These are phyloP conservation scores for Lepidocyrtinus sp. DNA, from an alignment of 2,888 invertebrate genomes.

Conservation along the genomic window DNA sequence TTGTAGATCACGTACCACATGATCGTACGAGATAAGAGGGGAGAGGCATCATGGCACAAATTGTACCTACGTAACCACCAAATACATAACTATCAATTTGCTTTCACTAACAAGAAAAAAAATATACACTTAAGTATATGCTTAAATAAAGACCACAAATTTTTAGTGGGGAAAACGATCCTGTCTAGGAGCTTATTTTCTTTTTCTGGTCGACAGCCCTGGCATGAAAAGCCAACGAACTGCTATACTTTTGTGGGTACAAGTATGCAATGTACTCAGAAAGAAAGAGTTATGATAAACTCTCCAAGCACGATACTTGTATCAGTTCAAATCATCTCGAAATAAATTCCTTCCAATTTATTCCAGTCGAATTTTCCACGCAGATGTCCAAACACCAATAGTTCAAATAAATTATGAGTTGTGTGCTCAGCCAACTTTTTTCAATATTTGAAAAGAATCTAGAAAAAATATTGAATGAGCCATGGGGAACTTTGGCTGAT, in stretches of 20 bases:
- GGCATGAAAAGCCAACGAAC: too few relatives aligned
- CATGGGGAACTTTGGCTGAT: neutral
- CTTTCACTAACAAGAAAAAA: neutral
- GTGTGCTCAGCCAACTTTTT: neutral
- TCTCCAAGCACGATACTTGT: neutral
- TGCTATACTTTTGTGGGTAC: too few relatives aligned
- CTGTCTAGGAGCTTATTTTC: too few relatives aligned
- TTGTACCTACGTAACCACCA: neutral
- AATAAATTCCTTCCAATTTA: slow-evolving; percentile 4
- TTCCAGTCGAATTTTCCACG: neutral
- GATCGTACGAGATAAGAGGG: slow-evolving; percentile 4
- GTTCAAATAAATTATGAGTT: neutral
- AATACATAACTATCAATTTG: slow-evolving; percentile 11
- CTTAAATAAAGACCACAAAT: too few relatives aligned
- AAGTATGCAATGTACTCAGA: neutral
- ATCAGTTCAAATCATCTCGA: slow-evolving; percentile 9
- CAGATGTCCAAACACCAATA: slow-evolving; percentile 14
- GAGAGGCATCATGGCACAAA: slow-evolving; percentile 19
- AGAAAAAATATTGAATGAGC: neutral
- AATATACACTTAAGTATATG: neutral
- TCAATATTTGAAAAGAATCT: neutral
- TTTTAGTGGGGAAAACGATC: too few relatives aligned
- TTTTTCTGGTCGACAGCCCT: too few relatives aligned
- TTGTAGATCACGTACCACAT: too few relatives aligned
- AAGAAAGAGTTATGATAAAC: neutral